phyloP scores from a whole-genome alignment of 2,113 vertebrate species.

The Herpailurus yagouaroundi region DNA sequence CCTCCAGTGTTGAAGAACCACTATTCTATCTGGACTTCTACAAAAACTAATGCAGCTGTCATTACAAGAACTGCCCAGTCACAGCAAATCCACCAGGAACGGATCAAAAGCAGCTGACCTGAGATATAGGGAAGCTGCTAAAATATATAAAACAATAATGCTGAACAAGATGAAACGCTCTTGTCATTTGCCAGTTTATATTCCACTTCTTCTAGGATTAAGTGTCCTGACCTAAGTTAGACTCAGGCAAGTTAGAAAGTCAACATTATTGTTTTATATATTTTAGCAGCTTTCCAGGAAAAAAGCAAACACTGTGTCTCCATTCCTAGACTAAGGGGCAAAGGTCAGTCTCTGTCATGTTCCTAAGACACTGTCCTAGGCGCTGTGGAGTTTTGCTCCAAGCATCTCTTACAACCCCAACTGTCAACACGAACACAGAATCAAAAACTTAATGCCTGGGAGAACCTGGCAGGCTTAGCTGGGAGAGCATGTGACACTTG shows the following conservation, averaged over 20 bases:
- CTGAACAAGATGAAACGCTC: not conserved
- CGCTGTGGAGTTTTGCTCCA: not conserved
- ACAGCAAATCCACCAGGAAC: not conserved
- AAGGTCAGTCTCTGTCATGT: not conserved
- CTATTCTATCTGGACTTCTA: not conserved
- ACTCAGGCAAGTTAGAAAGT: too few relatives aligned
- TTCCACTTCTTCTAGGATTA: too few relatives aligned
- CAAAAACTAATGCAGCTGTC: not conserved
- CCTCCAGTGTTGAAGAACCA: not conserved
- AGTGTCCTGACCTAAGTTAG: too few relatives aligned
- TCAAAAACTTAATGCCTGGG: not conserved
- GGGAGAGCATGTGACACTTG: too few relatives aligned
- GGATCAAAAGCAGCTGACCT: not conserved
- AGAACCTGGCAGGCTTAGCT: too few relatives aligned
- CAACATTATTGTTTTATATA: too few relatives aligned
- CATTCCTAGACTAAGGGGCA: not conserved
- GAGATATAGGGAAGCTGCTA: not conserved
- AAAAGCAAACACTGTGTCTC: not conserved
- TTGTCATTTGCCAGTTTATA: too few relatives aligned
- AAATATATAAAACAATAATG: not conserved
- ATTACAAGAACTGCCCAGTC: not conserved
- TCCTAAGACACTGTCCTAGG: not conserved
- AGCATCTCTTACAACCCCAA: not conserved
- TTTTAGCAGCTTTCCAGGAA: not conserved
- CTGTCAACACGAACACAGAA: conserved; percentile 38